Evolutionary conservation across 2,797 vertebrate species (phyloP).

Genomic region (Poeciliopsis paucimaculata): DNA sequence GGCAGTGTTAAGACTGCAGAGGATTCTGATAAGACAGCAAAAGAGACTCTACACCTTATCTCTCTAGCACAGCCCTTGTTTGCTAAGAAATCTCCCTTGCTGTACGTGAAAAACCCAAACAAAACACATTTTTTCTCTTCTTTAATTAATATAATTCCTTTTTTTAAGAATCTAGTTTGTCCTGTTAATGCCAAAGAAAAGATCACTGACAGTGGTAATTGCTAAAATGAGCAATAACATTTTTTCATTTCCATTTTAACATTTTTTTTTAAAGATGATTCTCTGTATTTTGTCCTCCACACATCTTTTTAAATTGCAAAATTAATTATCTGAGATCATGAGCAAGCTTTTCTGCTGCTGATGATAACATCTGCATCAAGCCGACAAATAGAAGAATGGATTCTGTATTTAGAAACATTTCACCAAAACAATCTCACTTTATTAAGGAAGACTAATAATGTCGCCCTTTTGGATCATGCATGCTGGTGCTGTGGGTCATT

Average conservation of each 20-base stretch:
- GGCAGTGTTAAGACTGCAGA: slow-evolving; percentile 73
- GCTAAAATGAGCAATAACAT: slow-evolving; percentile 44
- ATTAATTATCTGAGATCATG: slow-evolving; percentile 72
- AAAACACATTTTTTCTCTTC: slow-evolving; percentile 56
- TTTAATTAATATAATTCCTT: slow-evolving; percentile 67
- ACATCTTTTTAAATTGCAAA: slow-evolving; percentile 50
- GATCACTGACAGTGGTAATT: slow-evolving; percentile 52
- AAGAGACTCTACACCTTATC: slow-evolving; percentile 80
- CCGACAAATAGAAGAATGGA: slow-evolving; percentile 39
- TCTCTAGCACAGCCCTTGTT: slow-evolving; percentile 77
- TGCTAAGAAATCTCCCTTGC: slow-evolving; percentile 66
- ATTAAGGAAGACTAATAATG: slow-evolving; percentile 68
- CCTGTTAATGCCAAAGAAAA: slow-evolving; percentile 51
- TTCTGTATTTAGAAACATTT: slow-evolving; percentile 40
- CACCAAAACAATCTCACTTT: slow-evolving; percentile 61
- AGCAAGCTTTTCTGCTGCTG: slow-evolving; percentile 60
- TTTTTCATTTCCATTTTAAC: slow-evolving; percentile 46
- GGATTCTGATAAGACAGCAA: slow-evolving; percentile 79
- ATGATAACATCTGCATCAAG: slow-evolving; percentile 60
- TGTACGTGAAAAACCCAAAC: slow-evolving; percentile 57
- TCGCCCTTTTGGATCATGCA: slow-evolving; percentile 46
- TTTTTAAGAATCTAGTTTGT: slow-evolving; percentile 54
- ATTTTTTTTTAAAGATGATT: slow-evolving; percentile 56
- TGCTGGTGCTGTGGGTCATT: slow-evolving; percentile 64
- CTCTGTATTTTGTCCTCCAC: slow-evolving; percentile 10